Evolutionary conservation across 2,797 vertebrate species (phyloP).

Genomic region (Neopelma chrysocephalum): DNA sequence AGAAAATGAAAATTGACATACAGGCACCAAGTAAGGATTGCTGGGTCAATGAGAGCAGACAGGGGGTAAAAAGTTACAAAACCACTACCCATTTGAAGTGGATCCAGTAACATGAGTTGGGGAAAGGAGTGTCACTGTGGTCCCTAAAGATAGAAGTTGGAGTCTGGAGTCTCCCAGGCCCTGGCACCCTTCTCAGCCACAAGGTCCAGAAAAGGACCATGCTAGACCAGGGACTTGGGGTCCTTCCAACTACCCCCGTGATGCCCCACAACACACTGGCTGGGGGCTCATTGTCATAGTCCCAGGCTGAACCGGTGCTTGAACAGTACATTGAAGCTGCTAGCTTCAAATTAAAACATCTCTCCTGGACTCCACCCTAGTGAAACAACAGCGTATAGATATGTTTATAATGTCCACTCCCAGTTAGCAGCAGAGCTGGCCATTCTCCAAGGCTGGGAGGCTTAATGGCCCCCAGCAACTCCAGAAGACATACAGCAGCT

Average conservation of each 20-base stretch:
- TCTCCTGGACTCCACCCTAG: not conserved
- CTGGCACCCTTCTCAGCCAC: not conserved
- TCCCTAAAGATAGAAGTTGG: not conserved
- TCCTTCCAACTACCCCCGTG: not conserved
- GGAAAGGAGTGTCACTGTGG: not conserved
- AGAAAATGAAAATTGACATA: not conserved
- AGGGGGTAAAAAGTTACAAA: not conserved
- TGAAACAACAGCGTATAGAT: not conserved
- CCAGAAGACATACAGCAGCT: not conserved
- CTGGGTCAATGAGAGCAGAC: not conserved
- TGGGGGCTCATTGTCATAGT: accelerated
- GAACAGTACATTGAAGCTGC: not conserved
- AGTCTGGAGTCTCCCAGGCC: not conserved
- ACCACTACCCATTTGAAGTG: accelerated
- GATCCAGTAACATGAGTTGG: not conserved
- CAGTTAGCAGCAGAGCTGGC: not conserved
- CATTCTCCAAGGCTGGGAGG: not conserved
- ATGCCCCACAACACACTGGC: accelerated
- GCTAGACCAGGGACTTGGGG: not conserved
- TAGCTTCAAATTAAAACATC: not conserved
- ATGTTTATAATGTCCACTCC: not conserved
- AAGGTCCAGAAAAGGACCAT: not conserved
- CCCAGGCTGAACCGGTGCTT: not conserved
- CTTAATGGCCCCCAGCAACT: not conserved
- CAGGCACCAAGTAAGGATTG: not conserved